These are phyloP conservation scores for Borostomias antarcticus DNA, from an alignment of 2,797 vertebrate genomes.

Conservation along the genomic window DNA sequence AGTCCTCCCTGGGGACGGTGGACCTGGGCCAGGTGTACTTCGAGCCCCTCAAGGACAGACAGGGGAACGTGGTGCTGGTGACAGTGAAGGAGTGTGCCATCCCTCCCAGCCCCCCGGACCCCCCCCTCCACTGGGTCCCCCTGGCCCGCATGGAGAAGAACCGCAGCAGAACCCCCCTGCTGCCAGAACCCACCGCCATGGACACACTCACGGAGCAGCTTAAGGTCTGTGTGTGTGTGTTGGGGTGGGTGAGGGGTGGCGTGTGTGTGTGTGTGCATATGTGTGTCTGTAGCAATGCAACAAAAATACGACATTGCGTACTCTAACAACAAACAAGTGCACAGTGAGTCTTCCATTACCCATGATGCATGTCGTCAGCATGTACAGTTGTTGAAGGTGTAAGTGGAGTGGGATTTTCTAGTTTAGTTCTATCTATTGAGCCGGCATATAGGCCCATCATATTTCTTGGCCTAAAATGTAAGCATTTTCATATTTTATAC, in stretches of 20 bases:
- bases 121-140: slow-evolving; percentile 74
- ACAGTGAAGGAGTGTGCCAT: slow-evolving; percentile 68
- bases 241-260: not conserved
- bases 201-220: slow-evolving; percentile 74
- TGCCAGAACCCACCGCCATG: slow-evolving; percentile 76
- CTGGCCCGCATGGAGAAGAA: slow-evolving; percentile 72
- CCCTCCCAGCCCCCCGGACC: slow-evolving; percentile 55
- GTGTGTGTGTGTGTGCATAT: not conserved
- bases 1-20: slow-evolving; percentile 73
- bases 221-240: slow-evolving; percentile 52
- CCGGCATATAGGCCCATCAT: too few relatives aligned
- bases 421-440: too few relatives aligned
- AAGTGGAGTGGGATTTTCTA: too few relatives aligned
- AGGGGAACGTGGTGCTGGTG: slow-evolving; percentile 78
- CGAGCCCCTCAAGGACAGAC: slow-evolving; percentile 79
- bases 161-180: slow-evolving; percentile 66
- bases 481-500: too few relatives aligned
- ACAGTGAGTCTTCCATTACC: too few relatives aligned
- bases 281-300: not conserved
- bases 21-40: slow-evolving; percentile 80
- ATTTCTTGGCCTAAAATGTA: too few relatives aligned
- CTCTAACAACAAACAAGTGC: too few relatives aligned
- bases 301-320: too few relatives aligned
- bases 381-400: too few relatives aligned
- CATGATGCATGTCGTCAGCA: too few relatives aligned